phyloP scores from a whole-genome alignment of 2,888 invertebrate species.

The Tenthredo distinguenda region DNA sequence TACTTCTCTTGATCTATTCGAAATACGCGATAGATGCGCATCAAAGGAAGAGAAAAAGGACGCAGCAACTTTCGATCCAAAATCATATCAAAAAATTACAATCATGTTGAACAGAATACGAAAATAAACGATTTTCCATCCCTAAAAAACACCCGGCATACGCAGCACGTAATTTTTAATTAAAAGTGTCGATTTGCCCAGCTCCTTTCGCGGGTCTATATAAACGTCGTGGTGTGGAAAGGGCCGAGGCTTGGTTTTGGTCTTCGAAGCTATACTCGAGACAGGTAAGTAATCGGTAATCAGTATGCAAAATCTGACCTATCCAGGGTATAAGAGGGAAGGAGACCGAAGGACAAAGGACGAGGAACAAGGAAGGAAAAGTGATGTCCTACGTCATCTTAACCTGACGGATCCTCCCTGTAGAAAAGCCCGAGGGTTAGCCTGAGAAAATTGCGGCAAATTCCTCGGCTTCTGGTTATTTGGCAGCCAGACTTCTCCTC shows the following conservation, averaged over 20 bases:
- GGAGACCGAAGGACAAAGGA: background rate
- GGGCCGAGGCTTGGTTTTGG: background rate
- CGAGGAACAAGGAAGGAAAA: background rate
- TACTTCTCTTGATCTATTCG: background rate
- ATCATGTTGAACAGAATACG: too few relatives aligned
- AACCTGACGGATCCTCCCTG: background rate
- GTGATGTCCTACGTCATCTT: constrained; percentile 29
- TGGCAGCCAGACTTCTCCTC: constrained; percentile 20
- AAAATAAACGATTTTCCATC: background rate
- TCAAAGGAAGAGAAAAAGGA: background rate
- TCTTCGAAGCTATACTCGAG: background rate
- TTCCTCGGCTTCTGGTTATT: constrained; percentile 34
- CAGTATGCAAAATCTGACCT: constrained; percentile 26
- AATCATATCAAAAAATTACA: background rate
- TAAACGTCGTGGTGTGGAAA: background rate
- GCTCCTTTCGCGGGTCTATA: background rate
- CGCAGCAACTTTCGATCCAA: background rate
- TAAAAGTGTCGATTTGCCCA: constrained; percentile 4
- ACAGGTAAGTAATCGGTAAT: constrained; percentile 28
- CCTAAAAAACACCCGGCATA: background rate
- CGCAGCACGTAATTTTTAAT: constrained; percentile 4
- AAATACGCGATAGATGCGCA: background rate
- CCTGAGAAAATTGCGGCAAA: constrained; percentile 22
- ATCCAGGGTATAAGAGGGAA: background rate
- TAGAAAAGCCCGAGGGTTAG: constrained; percentile 14